phyloP scores from a whole-genome alignment of 2,113 vertebrate species.

The Seriola rivoliana region DNA sequence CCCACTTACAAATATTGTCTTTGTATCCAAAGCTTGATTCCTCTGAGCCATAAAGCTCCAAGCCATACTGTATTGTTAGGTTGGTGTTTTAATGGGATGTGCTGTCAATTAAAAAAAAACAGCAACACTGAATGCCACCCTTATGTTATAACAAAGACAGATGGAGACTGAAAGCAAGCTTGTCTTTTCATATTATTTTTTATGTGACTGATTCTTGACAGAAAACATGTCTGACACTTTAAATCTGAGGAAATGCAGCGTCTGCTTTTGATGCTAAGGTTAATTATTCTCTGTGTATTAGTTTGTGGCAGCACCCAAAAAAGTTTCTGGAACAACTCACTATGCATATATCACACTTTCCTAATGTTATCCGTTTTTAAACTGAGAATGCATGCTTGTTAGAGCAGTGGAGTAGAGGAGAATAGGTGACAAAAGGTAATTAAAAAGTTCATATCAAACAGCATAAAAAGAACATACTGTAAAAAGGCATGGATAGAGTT shows the following conservation, averaged over 20 bases:
- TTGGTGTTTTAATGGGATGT: conserved; percentile 5
- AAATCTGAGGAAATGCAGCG: not conserved
- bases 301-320: not conserved
- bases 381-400: not conserved
- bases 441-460: not conserved
- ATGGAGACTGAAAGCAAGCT: not conserved
- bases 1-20: not conserved
- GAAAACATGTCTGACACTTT: not conserved
- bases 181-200: not conserved
- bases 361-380: not conserved
- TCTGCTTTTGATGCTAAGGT: not conserved
- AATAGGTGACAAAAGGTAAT: not conserved
- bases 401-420: not conserved
- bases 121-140: not conserved
- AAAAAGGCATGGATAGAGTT: not conserved
- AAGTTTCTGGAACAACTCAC: not conserved
- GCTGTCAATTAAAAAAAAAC: conserved; percentile 4
- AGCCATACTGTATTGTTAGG: not conserved
- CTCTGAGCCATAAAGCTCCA: not conserved
- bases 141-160: conserved; percentile 10
- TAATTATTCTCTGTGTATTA: not conserved
- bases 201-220: not conserved
- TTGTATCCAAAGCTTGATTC: not conserved
- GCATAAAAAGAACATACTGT: not conserved
- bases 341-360: not conserved